A percentile compares a stretch with the other conserved stretches of the same genome.
Conservation (phyloP, 2,113 vertebrate species). For the Lophotis ruficrista region DNA sequence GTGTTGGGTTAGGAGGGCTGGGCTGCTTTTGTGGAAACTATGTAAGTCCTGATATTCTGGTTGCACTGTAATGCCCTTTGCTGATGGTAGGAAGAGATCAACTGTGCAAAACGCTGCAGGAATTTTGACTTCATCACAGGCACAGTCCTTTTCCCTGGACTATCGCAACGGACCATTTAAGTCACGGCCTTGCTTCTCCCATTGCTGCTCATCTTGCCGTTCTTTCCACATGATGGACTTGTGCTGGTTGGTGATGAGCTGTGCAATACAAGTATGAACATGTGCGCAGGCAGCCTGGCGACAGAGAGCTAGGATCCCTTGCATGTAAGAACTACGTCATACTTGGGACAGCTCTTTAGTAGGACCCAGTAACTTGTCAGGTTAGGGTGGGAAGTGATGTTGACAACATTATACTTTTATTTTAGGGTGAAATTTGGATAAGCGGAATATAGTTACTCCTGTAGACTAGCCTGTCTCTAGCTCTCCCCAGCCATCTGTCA, state of each 20-base stretch:
- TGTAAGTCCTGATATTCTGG: not conserved
- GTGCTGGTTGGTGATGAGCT: not conserved
- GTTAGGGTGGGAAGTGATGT: not conserved
- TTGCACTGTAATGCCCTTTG: not conserved
- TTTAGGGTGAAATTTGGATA: not conserved
- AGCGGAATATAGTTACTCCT: not conserved
- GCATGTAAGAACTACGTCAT: not conserved
- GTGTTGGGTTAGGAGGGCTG: not conserved
- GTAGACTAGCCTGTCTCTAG: not conserved
- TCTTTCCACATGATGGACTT: not conserved
- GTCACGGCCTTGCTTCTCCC: rapidly evolving
- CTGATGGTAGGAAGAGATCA: not conserved
- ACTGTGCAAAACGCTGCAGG: rapidly evolving
- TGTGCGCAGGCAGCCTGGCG: not conserved
- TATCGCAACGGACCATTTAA: not conserved
- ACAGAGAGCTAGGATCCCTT: not conserved
- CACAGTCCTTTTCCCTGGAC: not conserved
- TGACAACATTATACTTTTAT: not conserved
- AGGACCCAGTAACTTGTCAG: not conserved
- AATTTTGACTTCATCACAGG: rapidly evolving
- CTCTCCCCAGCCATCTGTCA: not conserved
- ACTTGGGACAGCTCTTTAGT: not conserved
- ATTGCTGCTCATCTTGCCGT: not conserved
- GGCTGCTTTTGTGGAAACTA: not conserved
- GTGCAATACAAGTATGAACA: not conserved